Base-by-base conservation (phyloP, 2,888 invertebrate species). In the Druceiella hillmani region DNA sequence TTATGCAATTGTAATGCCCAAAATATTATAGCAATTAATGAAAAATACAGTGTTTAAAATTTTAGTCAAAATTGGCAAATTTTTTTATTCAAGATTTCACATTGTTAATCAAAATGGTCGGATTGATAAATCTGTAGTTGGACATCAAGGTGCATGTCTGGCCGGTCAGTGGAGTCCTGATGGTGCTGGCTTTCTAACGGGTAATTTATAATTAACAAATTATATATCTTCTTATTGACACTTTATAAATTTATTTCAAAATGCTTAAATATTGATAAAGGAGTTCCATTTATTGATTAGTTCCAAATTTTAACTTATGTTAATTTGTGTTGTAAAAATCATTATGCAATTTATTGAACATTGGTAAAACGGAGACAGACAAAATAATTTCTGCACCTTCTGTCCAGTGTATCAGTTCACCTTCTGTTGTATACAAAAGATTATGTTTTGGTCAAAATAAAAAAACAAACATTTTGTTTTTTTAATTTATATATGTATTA, bases 121-220 rank as follows among this genome's bases (percentile, higher is more conserved):
- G 16, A 82, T 95, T 38, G 99, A 99, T 60, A 89, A 94, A 58
- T 85, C 79, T 45, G 85, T 97, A 0, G 87, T 88, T 26, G 98
- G 93, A 11, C 99, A 99, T 58, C 83, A 84, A 57, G 83, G 93
- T 2, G 95, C 98, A 7, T 86, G 92, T 40, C 74, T 94, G 13
- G 78, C 83, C 33, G 90, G 89, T 1, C 80, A 86, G 53, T 99
- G 98, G 98, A 93, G 91, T 61, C 84, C 84, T 36, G 97, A 97
- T 65, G 98, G 94, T 3, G 85, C 91, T 16, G 90, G 94, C n/a
- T 75, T 99, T 29, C 70, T 95, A 9, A 95, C 92, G 55, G 85
- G 90, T 86, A 61, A 45, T n/a, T 9, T 5, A 7, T 27, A 27
- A n/a, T 11, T 27, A n/a, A 11, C 5, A n/a, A 27, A 5, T 33